Evolutionary conservation across 2,888 invertebrate species (phyloP).

Genomic region (Taphrorychus bicolor): DNA sequence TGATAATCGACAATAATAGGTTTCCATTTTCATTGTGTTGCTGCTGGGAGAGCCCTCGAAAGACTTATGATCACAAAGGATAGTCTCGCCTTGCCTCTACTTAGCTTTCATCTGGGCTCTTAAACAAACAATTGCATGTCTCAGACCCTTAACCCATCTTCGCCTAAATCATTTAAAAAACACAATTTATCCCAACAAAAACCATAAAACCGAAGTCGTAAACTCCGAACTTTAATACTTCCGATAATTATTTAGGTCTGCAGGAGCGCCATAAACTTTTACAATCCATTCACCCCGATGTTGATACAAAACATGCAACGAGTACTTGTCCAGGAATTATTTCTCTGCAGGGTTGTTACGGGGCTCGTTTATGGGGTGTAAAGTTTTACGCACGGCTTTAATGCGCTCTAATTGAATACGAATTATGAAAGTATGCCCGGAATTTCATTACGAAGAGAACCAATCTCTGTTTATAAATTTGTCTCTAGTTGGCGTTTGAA

Average conservation of each 20-base stretch:
- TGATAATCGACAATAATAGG: neutral
- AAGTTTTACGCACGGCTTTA: neutral
- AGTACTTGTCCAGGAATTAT: neutral
- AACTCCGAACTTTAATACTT: conserved; percentile 3
- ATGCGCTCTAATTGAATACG: neutral
- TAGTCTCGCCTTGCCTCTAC: neutral
- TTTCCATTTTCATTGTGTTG: neutral
- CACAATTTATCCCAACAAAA: neutral
- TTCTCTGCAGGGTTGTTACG: neutral
- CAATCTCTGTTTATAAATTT: too few relatives aligned
- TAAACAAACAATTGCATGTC: neutral
- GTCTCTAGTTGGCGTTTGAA: too few relatives aligned
- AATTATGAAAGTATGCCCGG: too few relatives aligned
- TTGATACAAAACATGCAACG: neutral
- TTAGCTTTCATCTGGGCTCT: neutral
- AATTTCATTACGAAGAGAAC: too few relatives aligned
- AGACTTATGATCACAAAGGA: too few relatives aligned
- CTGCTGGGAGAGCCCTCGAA: too few relatives aligned
- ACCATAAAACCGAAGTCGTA: neutral
- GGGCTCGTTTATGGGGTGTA: neutral
- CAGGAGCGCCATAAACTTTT: conserved; percentile 4
- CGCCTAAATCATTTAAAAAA: neutral
- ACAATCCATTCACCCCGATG: conserved; percentile 2
- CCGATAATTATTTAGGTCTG: conserved; percentile 9
- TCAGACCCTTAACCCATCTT: neutral